Conservation (phyloP, 2,113 vertebrate species). For the Myodes glareolus region DNA sequence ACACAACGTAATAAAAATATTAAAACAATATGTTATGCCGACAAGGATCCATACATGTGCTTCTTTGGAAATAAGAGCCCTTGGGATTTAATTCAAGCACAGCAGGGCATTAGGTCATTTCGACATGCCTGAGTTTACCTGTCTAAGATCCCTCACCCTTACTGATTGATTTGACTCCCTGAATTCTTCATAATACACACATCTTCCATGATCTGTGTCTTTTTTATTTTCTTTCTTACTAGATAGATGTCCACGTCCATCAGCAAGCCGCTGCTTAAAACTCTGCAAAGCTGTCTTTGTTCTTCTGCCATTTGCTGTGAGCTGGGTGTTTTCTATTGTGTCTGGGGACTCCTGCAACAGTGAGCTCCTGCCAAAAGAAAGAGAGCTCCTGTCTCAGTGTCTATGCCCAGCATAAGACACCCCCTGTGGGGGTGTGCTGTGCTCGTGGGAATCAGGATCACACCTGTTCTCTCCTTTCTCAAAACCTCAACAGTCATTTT, state of each 20-base stretch:
- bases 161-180: not conserved
- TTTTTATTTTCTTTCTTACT: not conserved
- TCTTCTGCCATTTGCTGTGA: not conserved
- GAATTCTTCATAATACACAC: not conserved
- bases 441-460: not conserved
- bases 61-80: not conserved
- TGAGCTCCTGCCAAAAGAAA: not conserved
- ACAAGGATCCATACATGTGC: not conserved
- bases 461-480: not conserved
- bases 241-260: not conserved
- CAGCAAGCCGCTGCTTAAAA: not conserved
- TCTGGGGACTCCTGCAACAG: not conserved
- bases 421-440: not conserved
- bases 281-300: not conserved
- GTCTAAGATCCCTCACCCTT: not conserved
- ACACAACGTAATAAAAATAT: not conserved
- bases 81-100: not conserved
- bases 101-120: not conserved
- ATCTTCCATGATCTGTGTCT: not conserved
- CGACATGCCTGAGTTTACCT: too few species aligned
- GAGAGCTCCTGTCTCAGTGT: rapidly evolving
- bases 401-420: rapidly evolving
- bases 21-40: not conserved
- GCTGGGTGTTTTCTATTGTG: not conserved
- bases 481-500: not conserved